Evolutionary conservation across 1,140 invertebrate genomes (phyloP).

Genomic region (Eubasilissa regina): DNA sequence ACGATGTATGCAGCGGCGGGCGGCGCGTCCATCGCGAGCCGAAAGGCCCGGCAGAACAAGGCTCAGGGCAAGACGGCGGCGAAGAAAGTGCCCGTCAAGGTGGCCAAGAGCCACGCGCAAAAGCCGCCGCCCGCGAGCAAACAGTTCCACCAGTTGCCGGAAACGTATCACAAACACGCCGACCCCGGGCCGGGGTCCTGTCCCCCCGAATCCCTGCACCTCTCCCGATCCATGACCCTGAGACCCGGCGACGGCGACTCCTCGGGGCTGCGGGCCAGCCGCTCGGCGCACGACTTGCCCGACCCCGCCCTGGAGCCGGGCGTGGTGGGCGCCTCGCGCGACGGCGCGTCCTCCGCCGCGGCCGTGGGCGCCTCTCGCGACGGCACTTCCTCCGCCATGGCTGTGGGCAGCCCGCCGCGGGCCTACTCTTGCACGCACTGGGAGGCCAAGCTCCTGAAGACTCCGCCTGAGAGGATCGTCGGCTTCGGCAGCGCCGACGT

Average conservation of each 20-base stretch:
- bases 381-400: constrained; percentile 64
- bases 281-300: constrained; percentile 57
- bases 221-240: constrained; percentile 56
- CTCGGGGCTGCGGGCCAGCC: constrained; percentile 44
- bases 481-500: constrained; percentile 56
- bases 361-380: constrained; percentile 63
- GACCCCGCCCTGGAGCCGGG: constrained; percentile 49
- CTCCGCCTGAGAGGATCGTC: constrained; percentile 54
- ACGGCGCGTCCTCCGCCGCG: constrained; percentile 65
- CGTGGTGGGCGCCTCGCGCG: constrained; percentile 63
- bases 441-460: constrained; percentile 66
- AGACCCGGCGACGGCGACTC: constrained; percentile 43
- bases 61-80: constrained; percentile 67
- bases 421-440: constrained; percentile 72
- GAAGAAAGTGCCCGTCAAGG: constrained; percentile 54
- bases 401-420: constrained; percentile 66
- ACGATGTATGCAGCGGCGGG: constrained; percentile 84
- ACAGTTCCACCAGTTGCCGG: constrained; percentile 73
- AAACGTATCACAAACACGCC: constrained; percentile 62
- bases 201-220: constrained; percentile 48
- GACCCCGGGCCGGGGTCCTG: constrained; percentile 6
- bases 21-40: constrained; percentile 80
- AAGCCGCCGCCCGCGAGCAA: constrained; percentile 64
- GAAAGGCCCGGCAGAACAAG: constrained; percentile 76
- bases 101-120: constrained; percentile 62